Evolutionary conservation across 2,113 vertebrate species (phyloP).

Genomic region (Elachura formosa): DNA sequence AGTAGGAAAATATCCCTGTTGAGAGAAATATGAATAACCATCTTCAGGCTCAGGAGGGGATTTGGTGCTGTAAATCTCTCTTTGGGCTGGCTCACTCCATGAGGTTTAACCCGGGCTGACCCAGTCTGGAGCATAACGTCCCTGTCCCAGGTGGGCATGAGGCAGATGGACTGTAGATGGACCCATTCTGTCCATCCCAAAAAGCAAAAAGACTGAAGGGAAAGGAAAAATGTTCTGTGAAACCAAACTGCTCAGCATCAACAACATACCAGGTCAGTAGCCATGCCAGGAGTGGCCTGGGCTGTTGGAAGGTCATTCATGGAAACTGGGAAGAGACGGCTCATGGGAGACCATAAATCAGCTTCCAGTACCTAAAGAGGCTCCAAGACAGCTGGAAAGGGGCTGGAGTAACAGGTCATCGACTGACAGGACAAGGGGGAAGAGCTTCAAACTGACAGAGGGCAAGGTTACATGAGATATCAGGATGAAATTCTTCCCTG

Average conservation of each 20-base stretch:
- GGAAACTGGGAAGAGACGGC: neutral
- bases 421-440: neutral
- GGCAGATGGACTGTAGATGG: too few species aligned
- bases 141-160: neutral
- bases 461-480: neutral
- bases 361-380: neutral
- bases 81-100: fast-evolving
- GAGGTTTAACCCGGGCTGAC: conserved; percentile 20
- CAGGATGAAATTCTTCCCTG: neutral
- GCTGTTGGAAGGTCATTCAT: fast-evolving
- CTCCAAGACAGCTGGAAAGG: neutral
- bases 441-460: neutral
- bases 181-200: neutral
- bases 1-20: conserved; percentile 40
- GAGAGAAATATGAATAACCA: conserved; percentile 53
- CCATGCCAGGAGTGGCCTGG: fast-evolving
- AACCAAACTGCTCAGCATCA: neutral
- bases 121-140: neutral
- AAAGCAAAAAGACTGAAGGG: neutral
- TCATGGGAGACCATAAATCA: neutral
- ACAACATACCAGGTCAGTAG: fast-evolving
- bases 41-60: conserved; percentile 46
- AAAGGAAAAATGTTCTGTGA: neutral
- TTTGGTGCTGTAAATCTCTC: conserved; percentile 45
- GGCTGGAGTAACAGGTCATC: neutral